Percentiles rank a stretch among this genome's conserved stretches.
These are phyloP conservation scores for Abramis brama DNA, from an alignment of 2,113 vertebrate species.

Conservation along the genomic window DNA sequence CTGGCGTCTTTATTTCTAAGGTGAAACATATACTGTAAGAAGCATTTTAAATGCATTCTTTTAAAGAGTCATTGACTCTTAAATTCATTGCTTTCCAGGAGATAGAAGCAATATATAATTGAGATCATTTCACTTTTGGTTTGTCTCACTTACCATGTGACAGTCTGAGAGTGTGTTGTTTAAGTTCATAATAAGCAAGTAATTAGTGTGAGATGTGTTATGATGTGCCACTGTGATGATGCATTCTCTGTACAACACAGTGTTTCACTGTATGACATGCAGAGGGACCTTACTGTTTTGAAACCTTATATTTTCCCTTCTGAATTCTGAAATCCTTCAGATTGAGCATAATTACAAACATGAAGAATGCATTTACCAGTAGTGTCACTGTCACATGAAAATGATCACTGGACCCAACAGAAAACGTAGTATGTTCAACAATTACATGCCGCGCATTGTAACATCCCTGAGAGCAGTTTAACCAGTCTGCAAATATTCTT, in stretches of 20 bases:
- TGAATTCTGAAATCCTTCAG: too few relatives aligned
- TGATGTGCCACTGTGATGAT: not conserved
- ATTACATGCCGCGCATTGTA: not conserved
- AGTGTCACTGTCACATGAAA: not conserved
- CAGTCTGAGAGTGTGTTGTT: not conserved
- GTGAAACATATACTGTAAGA: not conserved
- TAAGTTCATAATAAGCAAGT: not conserved
- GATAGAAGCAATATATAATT: not conserved
- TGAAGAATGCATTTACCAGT: not conserved
- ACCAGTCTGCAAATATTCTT: conserved; percentile 49
- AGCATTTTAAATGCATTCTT: too few relatives aligned
- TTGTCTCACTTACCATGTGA: not conserved
- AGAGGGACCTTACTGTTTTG: not conserved
- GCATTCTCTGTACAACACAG: not conserved
- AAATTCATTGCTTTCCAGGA: not conserved
- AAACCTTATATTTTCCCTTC: not conserved
- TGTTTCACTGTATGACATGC: not conserved
- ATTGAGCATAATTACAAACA: not conserved
- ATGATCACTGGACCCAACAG: not conserved
- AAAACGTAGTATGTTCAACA: not conserved
- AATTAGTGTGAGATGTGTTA: conserved; percentile 16
- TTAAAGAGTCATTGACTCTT: not conserved
- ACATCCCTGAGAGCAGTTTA: conserved; percentile 3
- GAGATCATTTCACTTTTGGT: not conserved
- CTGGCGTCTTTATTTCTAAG: not conserved